Base-by-base conservation (phyloP, 2,797 vertebrate species). In the Pangasius sanitwongsei region DNA sequence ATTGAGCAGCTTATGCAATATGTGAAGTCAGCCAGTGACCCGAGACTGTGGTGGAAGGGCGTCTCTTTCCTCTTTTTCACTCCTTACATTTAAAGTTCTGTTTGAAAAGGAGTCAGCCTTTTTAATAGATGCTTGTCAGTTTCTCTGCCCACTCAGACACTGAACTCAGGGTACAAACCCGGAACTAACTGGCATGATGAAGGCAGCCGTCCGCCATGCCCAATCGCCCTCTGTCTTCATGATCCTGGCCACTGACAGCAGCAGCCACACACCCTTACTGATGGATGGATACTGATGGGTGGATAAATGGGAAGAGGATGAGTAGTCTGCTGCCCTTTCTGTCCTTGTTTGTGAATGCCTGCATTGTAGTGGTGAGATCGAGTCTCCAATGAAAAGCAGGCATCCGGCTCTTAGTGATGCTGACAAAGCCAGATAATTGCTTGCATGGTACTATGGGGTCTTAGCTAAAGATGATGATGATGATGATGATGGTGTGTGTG, bases 121-220 rank as follows among this genome's bases (percentile, higher is more conserved):
- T 93, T 85, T 87, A 82, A 87, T 78, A 90, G 87, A 89, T 89
- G 80, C 91, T 82, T 74, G 90, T 90, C 91, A 91, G 86, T 89
- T 87, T 90, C 55, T 74, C 86, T 59, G 37, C 85, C 74, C 83
- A 65, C 53, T 69, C 48, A 65, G 86, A 87, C 12, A 53, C 16
- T 44, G 83, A 80, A 78, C 86, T 90, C 89, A 37, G 89, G 87
- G 92, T 92, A 89, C 93, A 93, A 87, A 90, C 92, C 85, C 83
- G 91, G 92, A 95, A 94, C 95, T 96, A 96, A 96, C 94, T 96
- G 95, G 94, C 94, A 94, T 94, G 95, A 96, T 95, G 94, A 94
- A 93, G 91, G 91, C 93, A 94, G 94, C 90, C 92, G 91, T 93
- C 92, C 88, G 94, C 94, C 94, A 95, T 93, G 95, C 95, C 95